Evolutionary conservation across 2,113 vertebrate species (phyloP), one percentile per base, ranked within the genome.

Genomic region (Cariama cristata): DNA sequence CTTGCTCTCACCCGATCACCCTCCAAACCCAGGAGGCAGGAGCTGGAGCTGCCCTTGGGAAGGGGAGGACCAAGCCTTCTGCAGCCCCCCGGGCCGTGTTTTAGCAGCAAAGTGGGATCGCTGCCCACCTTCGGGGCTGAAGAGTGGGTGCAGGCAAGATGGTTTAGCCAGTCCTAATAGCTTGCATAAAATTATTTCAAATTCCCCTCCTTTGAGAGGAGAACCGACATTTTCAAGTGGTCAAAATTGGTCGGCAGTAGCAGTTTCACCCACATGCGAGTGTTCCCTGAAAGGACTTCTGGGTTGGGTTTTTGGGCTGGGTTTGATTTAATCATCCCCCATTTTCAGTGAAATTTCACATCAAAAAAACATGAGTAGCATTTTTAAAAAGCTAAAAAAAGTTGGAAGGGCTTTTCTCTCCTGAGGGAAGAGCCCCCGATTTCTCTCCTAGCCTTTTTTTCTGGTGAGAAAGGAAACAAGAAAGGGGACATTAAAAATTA

Each of bases 401-500:
- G 20, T 77, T 52, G 28, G 74, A 76, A 93, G 63, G 55, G 22
- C 14, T 95, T 95, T 89, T 44, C 20, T 90, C 30, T 91, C 93
- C 75, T 83, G 42, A 86, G 91, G 91, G 53, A 94, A 92, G 75
- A 86, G 16, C 58, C 82, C 47, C 58, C 47, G 38, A 47, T 80
- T 90, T 83, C 59, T 69, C 55, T 84, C 16, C 23, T 9, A 69
- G 30, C 18, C 50, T 77, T 92, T 95, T 86, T 80, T 80, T 82
- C 72, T 88, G n/a, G 55, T 38, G 18, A 66, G 32, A 73, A 9
- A 92, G 19, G 47, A 80, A 92, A 83, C 16, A 76, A 92, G 45
- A 96, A 92, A 96, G 14, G 7, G 11, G 22, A 55, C 11, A 4
- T 97, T 66, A 96, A 96, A 94, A 96, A 96, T 91, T 90, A 90